Percentiles rank a stretch among this genome's conserved stretches.
These are phyloP conservation scores for Calycopis cecrops DNA, from an alignment of 1,140 invertebrate genomes.

Conservation along the genomic window DNA sequence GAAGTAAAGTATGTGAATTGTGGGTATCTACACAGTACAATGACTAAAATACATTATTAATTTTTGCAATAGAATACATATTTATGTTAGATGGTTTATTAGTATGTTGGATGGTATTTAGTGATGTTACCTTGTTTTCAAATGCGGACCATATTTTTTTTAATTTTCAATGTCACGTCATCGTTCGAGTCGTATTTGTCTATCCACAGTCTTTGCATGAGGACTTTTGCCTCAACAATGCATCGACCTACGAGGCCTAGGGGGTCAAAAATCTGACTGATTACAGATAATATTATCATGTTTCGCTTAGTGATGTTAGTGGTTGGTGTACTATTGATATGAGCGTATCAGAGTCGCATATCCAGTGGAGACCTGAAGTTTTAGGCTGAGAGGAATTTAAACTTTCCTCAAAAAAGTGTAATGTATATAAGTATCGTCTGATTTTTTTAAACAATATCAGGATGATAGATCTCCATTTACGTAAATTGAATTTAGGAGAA, in stretches of 20 bases:
- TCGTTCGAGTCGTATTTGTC: slow-evolving; percentile 27
- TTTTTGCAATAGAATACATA: no score
- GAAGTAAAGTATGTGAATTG: no score
- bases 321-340: slow-evolving; percentile 21
- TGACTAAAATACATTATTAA: no score
- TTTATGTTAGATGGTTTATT: no score
- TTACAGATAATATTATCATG: slow-evolving; percentile 30
- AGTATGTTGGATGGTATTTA: no score
- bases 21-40: no score
- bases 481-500: no score
- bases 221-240: slow-evolving; percentile 36
- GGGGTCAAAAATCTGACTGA: slow-evolving; percentile 38
- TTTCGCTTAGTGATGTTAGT: slow-evolving; percentile 28
- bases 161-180: slow-evolving; percentile 18
- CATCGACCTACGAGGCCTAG: slow-evolving; percentile 38
- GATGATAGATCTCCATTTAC: slow-evolving; percentile 30
- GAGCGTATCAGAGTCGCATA: slow-evolving; percentile 27
- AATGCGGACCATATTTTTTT: slow-evolving; percentile 22
- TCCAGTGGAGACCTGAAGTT: slow-evolving; percentile 34
- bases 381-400: slow-evolving; percentile 17
- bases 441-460: slow-evolving; percentile 17
- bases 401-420: not conserved
- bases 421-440: not conserved
- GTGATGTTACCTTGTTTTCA: slow-evolving; percentile 13
- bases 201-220: slow-evolving; percentile 40